Evolutionary conservation across 2,113 vertebrate genomes (phyloP).

Genomic region (Chaetodon trifascialis): DNA sequence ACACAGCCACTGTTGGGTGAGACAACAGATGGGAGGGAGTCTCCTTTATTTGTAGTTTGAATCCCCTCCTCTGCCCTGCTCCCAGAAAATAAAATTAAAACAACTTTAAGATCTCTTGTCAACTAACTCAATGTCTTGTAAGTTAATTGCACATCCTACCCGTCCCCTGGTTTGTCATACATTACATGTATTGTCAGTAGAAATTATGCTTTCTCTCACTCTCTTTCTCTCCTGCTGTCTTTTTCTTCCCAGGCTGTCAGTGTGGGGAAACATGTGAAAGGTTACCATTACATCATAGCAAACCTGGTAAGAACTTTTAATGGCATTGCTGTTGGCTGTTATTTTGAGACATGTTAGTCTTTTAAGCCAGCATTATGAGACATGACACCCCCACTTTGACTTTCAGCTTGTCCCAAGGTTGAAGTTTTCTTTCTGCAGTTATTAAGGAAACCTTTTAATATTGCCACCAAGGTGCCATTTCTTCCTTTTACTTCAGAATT

Average conservation of each 20-base stretch:
- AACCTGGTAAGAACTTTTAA: constrained; percentile 91
- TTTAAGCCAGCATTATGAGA: background rate
- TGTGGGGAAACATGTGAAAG: constrained; percentile 96
- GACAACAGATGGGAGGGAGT: background rate
- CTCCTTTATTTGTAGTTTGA: constrained; percentile 13
- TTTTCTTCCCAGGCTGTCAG: constrained; percentile 89
- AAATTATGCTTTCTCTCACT: constrained; percentile 16
- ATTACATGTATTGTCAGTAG: background rate
- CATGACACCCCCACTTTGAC: background rate
- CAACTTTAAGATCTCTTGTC: background rate
- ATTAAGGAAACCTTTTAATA: background rate
- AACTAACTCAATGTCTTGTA: background rate
- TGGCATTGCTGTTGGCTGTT: constrained; percentile 1
- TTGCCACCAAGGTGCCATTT: background rate
- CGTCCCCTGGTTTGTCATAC: background rate
- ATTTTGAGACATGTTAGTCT: background rate
- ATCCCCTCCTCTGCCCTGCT: background rate
- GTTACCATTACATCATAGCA: constrained; percentile 97
- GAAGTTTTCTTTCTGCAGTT: background rate
- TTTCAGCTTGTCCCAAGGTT: background rate
- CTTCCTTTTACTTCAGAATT: background rate
- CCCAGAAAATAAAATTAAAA: background rate
- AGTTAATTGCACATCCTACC: background rate
- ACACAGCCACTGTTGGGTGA: background rate
- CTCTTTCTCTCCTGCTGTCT: background rate